Evolutionary conservation across 2,888 invertebrate species (phyloP), one percentile per base, ranked within the genome.

Genomic region (Trachelus tabidus): DNA sequence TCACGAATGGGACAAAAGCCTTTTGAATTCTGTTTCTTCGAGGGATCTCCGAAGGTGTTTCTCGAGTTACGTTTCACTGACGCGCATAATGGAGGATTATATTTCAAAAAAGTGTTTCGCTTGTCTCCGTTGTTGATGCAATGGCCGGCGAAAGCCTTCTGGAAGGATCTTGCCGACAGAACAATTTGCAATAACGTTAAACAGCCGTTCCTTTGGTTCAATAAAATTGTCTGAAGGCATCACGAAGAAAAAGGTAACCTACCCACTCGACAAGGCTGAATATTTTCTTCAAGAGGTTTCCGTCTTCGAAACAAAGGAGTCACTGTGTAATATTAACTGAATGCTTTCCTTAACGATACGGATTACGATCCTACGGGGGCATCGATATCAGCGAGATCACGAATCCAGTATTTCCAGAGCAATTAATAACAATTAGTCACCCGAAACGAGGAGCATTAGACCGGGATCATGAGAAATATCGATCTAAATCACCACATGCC

Each of bases 11-110:
- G 87, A 89, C 88, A 89, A 89, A 89, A 84, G 89, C 85, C 90
- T 88, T 89, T 90, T 89, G 87, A 90, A 86, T 87, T 83, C 84
- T 81, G 84, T 85, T 83, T 78, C 88, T 87, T 87, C 86, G 87
- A 89, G 37, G 87, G 84, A 88, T 85, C 86, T 87, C 85, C 85
- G 84, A 84, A 84, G 85, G 84, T 87, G 86, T 89, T 88, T 86
- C 87, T 87, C 86, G 85, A 87, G 84, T 85, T 87, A 86, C 85
- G 80, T 83, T 84, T 81, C 82, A 80, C 79, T 74, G 81, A 79
- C 75, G 81, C 73, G 80, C 79, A 86, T 85, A 89, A 88, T 87
- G 84, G 86, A 85, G 84, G 84, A 87, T 86, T 87, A 85, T 87
- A 81, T 84, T 83, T 80, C 79, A 56, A 56, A 56, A 56, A 56